Base-by-base conservation (phyloP, 1,140 invertebrate genomes). In the Rhopalosiphum maidis region DNA sequence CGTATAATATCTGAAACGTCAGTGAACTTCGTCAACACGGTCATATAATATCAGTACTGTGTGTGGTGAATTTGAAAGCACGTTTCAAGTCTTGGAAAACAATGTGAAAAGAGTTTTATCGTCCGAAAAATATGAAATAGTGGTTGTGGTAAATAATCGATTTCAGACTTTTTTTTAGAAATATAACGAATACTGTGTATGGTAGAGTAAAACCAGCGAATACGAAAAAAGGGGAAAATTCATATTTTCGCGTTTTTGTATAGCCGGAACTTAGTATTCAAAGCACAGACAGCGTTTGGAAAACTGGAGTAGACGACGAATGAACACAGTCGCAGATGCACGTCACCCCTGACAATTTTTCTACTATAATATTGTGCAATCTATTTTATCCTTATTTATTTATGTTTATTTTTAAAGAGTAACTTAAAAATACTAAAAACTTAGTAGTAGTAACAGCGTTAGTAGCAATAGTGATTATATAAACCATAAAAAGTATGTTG, bases 251-350 rank as follows among this genome's bases (percentile, higher is more conserved):
- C 43, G 89, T 68, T 90, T 85, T 85, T 37, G 48, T 93, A 55
- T 85, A 18, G 91, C 25, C 82, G 48, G 37, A 54, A 93, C 82
- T 93, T 93, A 93, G 77, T 93, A 93, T 93, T 93, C 91, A 93
- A 18, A 86, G 37, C 91, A 93, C 91, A 93, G 37, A 93, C 91
- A 15, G 23, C 68, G 23, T 85, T 51, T 37, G 91, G 35, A 51
- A 93, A 93, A 93, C 91, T 83, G 77, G 35, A 90, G 41, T 90
- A 60, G 41, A 85, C 91, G 82, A 93, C 91, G 91, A 93, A 93
- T 86, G 91, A 93, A 93, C 91, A 91, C 91, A 51, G 82, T 93
- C 82, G n/a, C 90, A 92, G 46, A 92, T 83, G 90, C 90, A 86
- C 91, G 48, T 93, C 46, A 51, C 23, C 51, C 82, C 48, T n/a